Evolutionary conservation across 2,113 vertebrate species (phyloP).

Genomic region (Neomonachus schauinslandi): DNA sequence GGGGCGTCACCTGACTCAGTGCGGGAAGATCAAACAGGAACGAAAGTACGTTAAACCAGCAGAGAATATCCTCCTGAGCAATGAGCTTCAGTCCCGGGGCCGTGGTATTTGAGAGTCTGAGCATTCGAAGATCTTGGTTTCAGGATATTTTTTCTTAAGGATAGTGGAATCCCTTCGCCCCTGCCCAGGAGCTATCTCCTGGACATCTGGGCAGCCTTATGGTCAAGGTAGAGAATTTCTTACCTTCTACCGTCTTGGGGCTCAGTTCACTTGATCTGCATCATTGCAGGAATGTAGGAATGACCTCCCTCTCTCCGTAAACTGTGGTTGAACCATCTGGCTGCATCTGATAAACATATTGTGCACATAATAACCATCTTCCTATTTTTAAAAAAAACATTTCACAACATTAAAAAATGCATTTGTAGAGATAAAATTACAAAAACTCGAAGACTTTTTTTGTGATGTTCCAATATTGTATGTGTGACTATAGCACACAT

Average conservation of each 20-base stretch:
- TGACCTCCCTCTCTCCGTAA: background rate
- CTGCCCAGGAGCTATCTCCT: background rate
- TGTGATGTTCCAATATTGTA: background rate
- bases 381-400: background rate
- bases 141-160: background rate
- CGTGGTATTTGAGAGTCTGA: background rate
- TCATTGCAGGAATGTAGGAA: background rate
- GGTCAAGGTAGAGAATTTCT: background rate
- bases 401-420: slow-evolving; percentile 37
- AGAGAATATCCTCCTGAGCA: background rate
- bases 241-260: background rate
- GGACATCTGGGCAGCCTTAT: background rate
- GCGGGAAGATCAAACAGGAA: background rate
- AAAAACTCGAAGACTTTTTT: background rate
- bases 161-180: background rate
- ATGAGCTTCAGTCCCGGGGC: background rate
- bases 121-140: background rate
- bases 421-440: background rate
- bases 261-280: background rate
- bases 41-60: fast-evolving
- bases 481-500: background rate
- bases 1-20: background rate
- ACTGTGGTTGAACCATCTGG: background rate
- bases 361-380: background rate
- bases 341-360: background rate